Base-by-base conservation (phyloP, 2,888 invertebrate genomes). In the Coenonympha glycerion region DNA sequence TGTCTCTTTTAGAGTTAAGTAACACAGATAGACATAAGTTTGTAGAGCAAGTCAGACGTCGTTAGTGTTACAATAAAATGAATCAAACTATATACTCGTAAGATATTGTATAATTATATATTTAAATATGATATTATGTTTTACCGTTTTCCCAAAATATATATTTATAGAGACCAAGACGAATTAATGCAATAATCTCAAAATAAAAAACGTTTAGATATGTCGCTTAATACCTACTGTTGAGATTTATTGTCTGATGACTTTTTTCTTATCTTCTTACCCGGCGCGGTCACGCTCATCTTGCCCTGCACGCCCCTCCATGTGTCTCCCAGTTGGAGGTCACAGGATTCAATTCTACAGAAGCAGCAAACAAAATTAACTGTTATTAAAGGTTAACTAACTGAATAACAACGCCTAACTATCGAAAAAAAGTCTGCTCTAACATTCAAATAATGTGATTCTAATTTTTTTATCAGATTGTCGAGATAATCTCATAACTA, bases 301-400 rank as follows among this genome's bases (percentile, higher is more conserved):
- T 93, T 93, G 92, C 91, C 91, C 92, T 93, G 92, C 90, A 91
- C 90, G 88, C 93, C 92, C 91, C 92, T 92, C 89, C 92, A 88
- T 88, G 88, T 86, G 88, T 88, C 88, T 84, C 87, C 88, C 82
- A 85, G 85, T 79, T 88, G 93, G 89, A 94, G 91, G 89, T 95
- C 94, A 93, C 93, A 93, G 90, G 94, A 93, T 91, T 94, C 93
- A 90, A 93, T 92, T 93, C 95, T 95, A 90, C 64, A 81, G 78
- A 77, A 83, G 79, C 78, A 83, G 79, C 78, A 92, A 92, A 82
- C 71, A 81, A 66, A 79, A 79, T 75, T 72, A 72, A 75, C 73
- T 73, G 68, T 77, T 75, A 78, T 73, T 78, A 79, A 49, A 73
- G 22, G 18, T 18, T 13, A 69, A 65, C 44, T 46, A 16, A 49